These are phyloP conservation scores for Bergia puertoricense DNA, from an alignment of 92 coral and sea anemone genomes.

Conservation along the genomic window DNA sequence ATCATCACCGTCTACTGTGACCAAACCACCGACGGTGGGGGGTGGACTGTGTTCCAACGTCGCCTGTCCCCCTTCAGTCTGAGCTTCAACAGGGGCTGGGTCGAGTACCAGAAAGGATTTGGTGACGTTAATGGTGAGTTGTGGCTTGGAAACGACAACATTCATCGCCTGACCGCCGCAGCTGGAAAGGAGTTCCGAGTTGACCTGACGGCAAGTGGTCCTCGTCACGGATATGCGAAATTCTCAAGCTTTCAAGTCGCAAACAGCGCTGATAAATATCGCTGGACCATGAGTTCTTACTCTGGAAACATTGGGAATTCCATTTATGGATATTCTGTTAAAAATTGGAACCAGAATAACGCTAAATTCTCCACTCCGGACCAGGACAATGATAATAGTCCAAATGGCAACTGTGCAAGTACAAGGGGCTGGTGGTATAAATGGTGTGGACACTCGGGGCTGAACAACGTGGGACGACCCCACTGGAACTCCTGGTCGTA, in stretches of 20 bases:
- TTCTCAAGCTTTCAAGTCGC: slow-evolving; percentile 18
- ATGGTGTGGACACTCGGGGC: neutral
- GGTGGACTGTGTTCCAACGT: too few relatives aligned
- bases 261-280: neutral
- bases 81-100: slow-evolving; percentile 2
- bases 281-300: slow-evolving; percentile 26
- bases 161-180: neutral
- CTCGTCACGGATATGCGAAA: neutral
- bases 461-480: neutral
- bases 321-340: slow-evolving; percentile 22
- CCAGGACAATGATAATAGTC: neutral
- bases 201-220: neutral
- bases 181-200: neutral
- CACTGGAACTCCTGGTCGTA: neutral
- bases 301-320: slow-evolving; percentile 29
- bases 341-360: neutral
- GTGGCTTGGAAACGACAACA: neutral
- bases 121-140: neutral
- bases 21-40: too few relatives aligned
- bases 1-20: slow-evolving; percentile 3
- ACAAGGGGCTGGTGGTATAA: slow-evolving; percentile 23
- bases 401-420: neutral
- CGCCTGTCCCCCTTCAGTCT: neutral
- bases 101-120: neutral
- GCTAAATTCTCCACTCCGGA: slow-evolving; percentile 16